A percentile compares a stretch with the other conserved stretches of the same genome.
Conservation (phyloP, 2,888 invertebrate species). For the Athalia cordata region DNA sequence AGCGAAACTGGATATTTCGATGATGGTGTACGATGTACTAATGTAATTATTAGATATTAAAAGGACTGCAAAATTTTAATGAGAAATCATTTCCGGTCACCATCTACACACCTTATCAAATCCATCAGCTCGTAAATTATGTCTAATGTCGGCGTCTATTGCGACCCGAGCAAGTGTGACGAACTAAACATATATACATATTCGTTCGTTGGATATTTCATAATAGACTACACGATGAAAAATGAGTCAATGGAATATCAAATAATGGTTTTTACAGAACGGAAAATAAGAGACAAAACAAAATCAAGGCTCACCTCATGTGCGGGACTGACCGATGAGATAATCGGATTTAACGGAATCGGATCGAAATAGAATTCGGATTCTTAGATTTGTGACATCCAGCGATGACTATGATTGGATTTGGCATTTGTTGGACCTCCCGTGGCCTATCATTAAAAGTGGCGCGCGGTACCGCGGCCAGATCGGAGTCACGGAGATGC, state of each 20-base stretch:
- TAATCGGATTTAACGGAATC: conserved; percentile 7
- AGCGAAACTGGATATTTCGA: too few relatives aligned
- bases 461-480: conserved; percentile 48
- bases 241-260: not conserved
- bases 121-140: not conserved
- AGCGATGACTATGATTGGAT: conserved; percentile 58
- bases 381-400: conserved; percentile 21
- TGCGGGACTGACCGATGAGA: not conserved
- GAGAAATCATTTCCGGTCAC: conserved; percentile 26
- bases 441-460: conserved; percentile 60
- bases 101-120: not conserved
- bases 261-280: too few relatives aligned
- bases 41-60: too few relatives aligned
- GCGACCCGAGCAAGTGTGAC: too few relatives aligned
- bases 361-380: conserved; percentile 14
- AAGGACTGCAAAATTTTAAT: not conserved
- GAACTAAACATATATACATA: too few relatives aligned
- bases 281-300: not conserved
- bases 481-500: conserved; percentile 41
- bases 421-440: conserved; percentile 62
- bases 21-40: too few relatives aligned
- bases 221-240: too few relatives aligned
- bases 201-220: too few relatives aligned
- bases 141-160: too few relatives aligned
- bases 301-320: not conserved